A percentile compares a stretch with the other conserved stretches of the same genome.
phyloP scores from a whole-genome alignment of 2,797 vertebrate genomes.

The Coccyzus lansbergi region DNA sequence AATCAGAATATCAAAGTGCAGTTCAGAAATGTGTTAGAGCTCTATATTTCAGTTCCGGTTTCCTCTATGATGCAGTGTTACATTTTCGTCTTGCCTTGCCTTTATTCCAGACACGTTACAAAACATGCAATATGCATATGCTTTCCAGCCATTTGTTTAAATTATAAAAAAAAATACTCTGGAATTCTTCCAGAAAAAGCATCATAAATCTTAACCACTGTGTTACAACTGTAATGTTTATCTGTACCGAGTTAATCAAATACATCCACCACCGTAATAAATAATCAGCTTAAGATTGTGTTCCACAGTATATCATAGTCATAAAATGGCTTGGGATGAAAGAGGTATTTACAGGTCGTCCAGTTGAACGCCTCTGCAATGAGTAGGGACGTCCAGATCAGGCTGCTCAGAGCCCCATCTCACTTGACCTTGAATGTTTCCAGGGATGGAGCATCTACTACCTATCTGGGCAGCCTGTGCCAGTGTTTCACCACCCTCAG shows the following conservation, averaged over 20 bases:
- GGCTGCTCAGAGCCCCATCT: too few relatives aligned
- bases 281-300: background rate
- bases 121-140: background rate
- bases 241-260: background rate
- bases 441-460: too few relatives aligned
- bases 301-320: background rate
- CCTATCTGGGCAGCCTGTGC: too few relatives aligned
- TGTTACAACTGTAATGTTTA: background rate
- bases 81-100: background rate
- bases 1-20: background rate
- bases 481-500: too few relatives aligned
- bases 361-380: too few relatives aligned
- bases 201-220: background rate
- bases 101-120: background rate
- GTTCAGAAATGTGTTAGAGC: background rate
- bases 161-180: background rate
- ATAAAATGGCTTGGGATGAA: too few relatives aligned
- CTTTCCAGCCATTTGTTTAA: background rate
- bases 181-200: background rate
- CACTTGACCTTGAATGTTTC: too few relatives aligned
- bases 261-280: background rate
- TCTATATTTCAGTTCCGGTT: background rate
- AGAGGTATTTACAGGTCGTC: too few relatives aligned
- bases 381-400: too few relatives aligned
- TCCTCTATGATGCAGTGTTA: background rate